These are phyloP conservation scores for Caenorhabditis remanei DNA, from an alignment of 1,140 invertebrate genomes.

Conservation along the genomic window DNA sequence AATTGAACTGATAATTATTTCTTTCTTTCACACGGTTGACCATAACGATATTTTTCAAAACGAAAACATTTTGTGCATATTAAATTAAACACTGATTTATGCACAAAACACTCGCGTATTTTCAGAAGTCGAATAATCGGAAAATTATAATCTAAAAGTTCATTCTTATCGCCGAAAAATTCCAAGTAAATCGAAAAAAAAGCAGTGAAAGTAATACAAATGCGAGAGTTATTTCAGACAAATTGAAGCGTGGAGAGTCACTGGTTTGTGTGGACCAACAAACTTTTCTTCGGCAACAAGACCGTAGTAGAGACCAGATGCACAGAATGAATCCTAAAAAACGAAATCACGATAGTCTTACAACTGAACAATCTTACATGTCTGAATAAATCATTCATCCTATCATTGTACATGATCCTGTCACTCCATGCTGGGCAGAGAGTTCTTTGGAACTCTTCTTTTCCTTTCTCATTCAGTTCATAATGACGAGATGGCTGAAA, in stretches of 20 bases:
- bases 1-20: too few relatives aligned
- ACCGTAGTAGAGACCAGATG: conserved; percentile 62
- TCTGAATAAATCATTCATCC: conserved; percentile 62
- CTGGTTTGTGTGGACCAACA: conserved; percentile 60
- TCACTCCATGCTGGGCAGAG: conserved; percentile 64
- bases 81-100: too few relatives aligned
- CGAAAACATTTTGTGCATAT: too few relatives aligned
- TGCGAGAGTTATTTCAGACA: conserved; percentile 54
- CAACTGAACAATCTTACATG: conserved; percentile 52
- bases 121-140: not conserved
- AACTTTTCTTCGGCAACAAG: conserved; percentile 58
- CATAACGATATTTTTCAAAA: too few relatives aligned
- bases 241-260: conserved; percentile 61
- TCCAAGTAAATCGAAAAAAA: conserved; percentile 2
- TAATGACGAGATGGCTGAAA: conserved; percentile 64
- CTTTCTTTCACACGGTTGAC: too few relatives aligned
- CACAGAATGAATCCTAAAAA: conserved; percentile 59
- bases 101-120: too few relatives aligned
- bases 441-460: conserved; percentile 62
- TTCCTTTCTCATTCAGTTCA: conserved; percentile 46
- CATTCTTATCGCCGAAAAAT: conserved; percentile 6
- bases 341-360: not conserved
- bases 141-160: not conserved
- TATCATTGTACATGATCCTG: conserved; percentile 59
- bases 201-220: conserved; percentile 1